These are phyloP conservation scores for Xiphophorus couchianus DNA, from an alignment of 2,113 vertebrate species.

Conservation along the genomic window DNA sequence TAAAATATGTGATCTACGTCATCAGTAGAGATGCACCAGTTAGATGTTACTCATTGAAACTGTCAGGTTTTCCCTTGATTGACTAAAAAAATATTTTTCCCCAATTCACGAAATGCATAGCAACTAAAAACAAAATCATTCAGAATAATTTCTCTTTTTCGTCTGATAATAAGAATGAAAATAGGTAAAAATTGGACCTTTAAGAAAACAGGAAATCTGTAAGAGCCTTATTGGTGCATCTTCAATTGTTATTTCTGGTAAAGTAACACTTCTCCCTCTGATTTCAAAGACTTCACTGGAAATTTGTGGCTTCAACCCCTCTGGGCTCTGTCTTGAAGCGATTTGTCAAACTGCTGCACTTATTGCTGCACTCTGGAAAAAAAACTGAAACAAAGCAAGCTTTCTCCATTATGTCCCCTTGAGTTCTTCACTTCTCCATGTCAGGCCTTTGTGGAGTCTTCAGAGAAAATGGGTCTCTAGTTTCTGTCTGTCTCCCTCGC, in stretches of 20 bases:
- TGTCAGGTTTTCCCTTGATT: not conserved
- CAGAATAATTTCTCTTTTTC: no score
- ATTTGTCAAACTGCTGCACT: constrained; percentile 68
- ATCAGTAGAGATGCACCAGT: not conserved
- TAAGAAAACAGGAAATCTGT: no score
- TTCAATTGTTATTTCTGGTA: constrained; percentile 2
- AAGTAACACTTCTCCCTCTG: constrained; percentile 1
- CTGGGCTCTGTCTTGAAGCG: constrained; percentile 48
- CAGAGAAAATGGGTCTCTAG: constrained; percentile 60
- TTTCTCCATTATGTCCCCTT: constrained; percentile 54
- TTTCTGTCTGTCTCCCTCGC: constrained; percentile 32
- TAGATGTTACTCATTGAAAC: not conserved
- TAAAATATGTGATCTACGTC: no score
- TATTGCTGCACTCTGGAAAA: constrained; percentile 62
- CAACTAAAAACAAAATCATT: not conserved
- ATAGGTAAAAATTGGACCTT: no score
- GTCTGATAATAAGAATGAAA: no score
- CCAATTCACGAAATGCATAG: not conserved
- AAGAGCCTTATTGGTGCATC: no score
- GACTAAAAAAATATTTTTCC: not conserved
- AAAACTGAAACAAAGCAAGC: constrained; percentile 55
- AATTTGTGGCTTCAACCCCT: constrained; percentile 52
- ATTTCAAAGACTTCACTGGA: constrained; percentile 45
- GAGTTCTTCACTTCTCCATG: constrained; percentile 60
- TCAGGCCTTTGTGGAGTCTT: constrained; percentile 55